Evolutionary conservation across 2,797 vertebrate species (phyloP).

Genomic region (Dromococcyx pavoninus): DNA sequence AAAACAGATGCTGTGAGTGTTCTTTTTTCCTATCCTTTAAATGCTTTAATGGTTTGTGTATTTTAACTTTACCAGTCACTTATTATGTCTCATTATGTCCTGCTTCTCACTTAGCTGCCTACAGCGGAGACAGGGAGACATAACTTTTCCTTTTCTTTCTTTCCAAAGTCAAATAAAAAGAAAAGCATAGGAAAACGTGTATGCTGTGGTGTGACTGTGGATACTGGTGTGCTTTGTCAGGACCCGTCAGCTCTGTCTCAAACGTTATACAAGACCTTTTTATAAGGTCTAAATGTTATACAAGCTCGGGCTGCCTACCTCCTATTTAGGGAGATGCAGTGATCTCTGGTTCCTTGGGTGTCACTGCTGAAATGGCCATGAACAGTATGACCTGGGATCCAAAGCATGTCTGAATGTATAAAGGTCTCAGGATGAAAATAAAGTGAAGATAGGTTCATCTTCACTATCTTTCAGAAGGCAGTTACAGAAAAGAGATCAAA

Average conservation of each 20-base stretch:
- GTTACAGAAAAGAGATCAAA: neutral
- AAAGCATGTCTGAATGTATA: neutral
- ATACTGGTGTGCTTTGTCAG: neutral
- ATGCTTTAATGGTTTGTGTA: neutral
- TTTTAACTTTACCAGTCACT: constrained; percentile 38
- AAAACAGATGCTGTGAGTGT: neutral
- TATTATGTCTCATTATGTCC: neutral
- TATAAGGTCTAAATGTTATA: neutral
- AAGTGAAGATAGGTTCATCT: neutral
- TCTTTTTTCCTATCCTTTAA: constrained; percentile 7
- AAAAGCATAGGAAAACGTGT: neutral
- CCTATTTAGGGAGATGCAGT: neutral
- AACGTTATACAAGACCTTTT: neutral
- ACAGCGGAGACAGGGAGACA: neutral
- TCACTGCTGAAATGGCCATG: neutral
- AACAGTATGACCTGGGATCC: neutral
- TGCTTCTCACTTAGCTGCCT: neutral
- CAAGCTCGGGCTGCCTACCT: neutral
- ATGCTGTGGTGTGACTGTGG: neutral
- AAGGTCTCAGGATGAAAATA: neutral
- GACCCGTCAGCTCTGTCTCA: neutral
- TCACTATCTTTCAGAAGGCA: neutral
- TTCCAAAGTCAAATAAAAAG: neutral
- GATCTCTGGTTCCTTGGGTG: neutral
- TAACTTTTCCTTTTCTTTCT: neutral